Percentiles rank a stretch among this genome's conserved stretches.
Evolutionary conservation across 1,140 invertebrate species (phyloP).

Genomic region (Dreissena rostriformis): DNA sequence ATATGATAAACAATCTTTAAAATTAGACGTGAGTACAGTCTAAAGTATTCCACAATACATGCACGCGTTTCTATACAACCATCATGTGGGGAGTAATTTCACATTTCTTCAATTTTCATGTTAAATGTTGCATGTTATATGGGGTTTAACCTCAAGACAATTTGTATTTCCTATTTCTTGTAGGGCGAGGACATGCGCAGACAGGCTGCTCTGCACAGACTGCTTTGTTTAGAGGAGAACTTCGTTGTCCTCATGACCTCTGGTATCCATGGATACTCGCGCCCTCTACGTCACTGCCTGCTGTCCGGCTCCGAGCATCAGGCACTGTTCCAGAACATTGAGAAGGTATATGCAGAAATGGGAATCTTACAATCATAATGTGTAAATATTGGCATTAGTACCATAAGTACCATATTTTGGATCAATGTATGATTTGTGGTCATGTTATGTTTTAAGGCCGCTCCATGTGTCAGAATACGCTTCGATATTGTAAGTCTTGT

Average conservation of each 20-base stretch:
- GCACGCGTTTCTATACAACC: neutral
- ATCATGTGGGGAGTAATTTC: too few species aligned
- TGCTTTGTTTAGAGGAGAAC: slow-evolving; percentile 52
- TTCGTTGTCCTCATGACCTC: slow-evolving; percentile 60
- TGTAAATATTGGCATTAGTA: too few species aligned
- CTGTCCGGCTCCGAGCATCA: slow-evolving; percentile 51
- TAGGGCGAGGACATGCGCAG: slow-evolving; percentile 47
- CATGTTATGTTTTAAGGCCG: neutral
- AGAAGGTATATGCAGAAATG: slow-evolving; percentile 60
- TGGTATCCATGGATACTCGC: slow-evolving; percentile 61
- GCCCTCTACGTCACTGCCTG: slow-evolving; percentile 61
- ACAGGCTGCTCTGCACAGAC: slow-evolving; percentile 48
- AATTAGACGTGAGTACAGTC: too few species aligned
- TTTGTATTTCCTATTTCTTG: neutral
- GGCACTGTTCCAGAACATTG: slow-evolving; percentile 65
- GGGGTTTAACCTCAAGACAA: neutral
- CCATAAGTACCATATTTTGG: too few species aligned
- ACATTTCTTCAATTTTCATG: too few species aligned
- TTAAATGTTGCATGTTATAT: too few species aligned
- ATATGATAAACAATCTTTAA: too few species aligned
- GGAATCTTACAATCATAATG: neutral
- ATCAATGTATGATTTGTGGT: neutral
- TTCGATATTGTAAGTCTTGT: neutral
- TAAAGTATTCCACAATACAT: neutral
- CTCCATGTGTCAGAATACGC: neutral